phyloP scores from a whole-genome alignment of 2,113 vertebrate genomes.

The Gymnocephalus cernua region DNA sequence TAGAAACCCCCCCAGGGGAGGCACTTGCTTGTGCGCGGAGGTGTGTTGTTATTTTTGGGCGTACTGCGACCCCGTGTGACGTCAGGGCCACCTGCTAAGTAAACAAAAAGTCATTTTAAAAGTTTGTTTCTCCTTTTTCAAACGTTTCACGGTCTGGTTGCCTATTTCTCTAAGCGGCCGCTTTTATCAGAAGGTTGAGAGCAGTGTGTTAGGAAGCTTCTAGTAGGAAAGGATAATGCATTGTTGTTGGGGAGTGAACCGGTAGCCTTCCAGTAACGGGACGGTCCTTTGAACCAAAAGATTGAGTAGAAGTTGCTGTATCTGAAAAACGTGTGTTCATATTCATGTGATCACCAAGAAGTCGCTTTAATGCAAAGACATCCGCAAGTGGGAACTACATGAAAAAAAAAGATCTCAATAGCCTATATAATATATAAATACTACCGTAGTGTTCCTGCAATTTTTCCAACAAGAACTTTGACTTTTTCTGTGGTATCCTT shows the following conservation, averaged over 20 bases:
- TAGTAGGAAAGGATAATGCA: too few species aligned
- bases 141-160: background rate
- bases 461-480: background rate
- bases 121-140: constrained; percentile 75
- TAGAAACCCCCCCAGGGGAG: constrained; percentile 81
- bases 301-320: background rate
- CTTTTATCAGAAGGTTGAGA: background rate
- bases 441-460: background rate
- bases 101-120: constrained; percentile 81
- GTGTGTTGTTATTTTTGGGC: constrained; percentile 80
- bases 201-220: background rate
- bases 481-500: background rate
- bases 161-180: background rate
- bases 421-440: background rate
- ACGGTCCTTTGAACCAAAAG: background rate
- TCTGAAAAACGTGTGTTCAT: background rate
- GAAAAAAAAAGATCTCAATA: too few species aligned
- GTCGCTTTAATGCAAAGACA: background rate
- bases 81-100: constrained; percentile 93
- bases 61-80: constrained; percentile 87
- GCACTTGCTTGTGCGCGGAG: constrained; percentile 80
- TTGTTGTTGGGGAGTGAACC: constrained; percentile 23
- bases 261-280: constrained; percentile 36
- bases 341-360: background rate
- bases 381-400: background rate